Evolutionary conservation across 1,140 invertebrate genomes (phyloP), one percentile per base, ranked within the genome.

Genomic region (Magallana angulata): DNA sequence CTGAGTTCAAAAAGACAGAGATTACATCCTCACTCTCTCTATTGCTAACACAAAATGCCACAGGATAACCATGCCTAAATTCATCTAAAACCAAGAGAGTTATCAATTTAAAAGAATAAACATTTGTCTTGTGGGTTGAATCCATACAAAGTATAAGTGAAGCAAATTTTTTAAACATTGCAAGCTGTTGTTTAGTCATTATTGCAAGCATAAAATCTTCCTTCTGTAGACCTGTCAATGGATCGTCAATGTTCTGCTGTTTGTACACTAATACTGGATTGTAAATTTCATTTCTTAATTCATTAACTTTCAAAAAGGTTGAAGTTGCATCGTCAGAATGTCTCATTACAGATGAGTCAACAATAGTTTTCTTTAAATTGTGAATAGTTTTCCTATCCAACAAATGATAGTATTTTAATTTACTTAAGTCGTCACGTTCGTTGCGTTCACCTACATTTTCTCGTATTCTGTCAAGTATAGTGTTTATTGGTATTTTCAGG

Each of bases 11-110:
- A 18, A 86, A 86, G 14, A 86, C 57, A 56, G 60, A 68, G n/a
- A 85, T 56, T 68, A 68, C 48, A 57, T 18, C 56, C 2, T 36
- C 64, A 85, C 64, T 16, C 64, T 85, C 84, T 56, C 84, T 85
- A 18, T 85, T 85, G 18, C 59, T 64, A n/a, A 85, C 68, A 85
- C 84, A 68, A 85, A 85, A 71, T 56, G 84, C 84, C 7, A 86
- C 71, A 59, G 85, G 85, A 18, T 86, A 86, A 57, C 85, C 85
- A 24, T 81, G 60, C 56, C 76, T 57, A 59, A 59, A 86, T 59
- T 85, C 84, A 85, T 85, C 84, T 48, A 71, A 11, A 24, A 85
- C 84, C 56, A 85, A 11, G 12, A 71, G 64, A 56, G 84, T 85
- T 12, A 85, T 68, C 16, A 84, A 60, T 84, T 71, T 85, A 24